Conservation (phyloP, 2,797 vertebrate genomes). For the Aplochiton taeniatus region DNA sequence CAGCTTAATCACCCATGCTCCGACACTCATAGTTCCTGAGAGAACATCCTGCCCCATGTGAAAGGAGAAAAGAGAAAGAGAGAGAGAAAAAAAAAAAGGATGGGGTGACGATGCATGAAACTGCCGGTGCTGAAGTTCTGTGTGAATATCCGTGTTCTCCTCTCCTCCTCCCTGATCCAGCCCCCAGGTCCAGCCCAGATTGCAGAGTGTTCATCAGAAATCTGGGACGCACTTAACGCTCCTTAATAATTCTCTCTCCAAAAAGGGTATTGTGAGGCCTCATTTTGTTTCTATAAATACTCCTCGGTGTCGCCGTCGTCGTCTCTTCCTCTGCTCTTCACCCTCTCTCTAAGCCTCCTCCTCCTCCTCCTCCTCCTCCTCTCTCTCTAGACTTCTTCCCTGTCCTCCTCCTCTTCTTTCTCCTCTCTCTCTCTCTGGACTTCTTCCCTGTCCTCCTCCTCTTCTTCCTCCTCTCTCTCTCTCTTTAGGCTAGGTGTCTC, state of each 20-base stretch:
- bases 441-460: too few species aligned
- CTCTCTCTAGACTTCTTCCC: too few species aligned
- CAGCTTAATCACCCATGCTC: too few species aligned
- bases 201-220: constrained; percentile 78
- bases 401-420: neutral
- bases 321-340: too few species aligned
- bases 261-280: constrained; percentile 83
- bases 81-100: too few species aligned
- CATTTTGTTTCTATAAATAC: constrained; percentile 85
- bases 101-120: constrained; percentile 62
- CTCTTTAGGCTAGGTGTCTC: constrained; percentile 73
- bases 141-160: constrained; percentile 71
- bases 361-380: too few species aligned
- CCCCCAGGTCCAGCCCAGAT: constrained; percentile 53
- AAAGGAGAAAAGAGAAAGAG: too few species aligned
- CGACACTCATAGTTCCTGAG: neutral
- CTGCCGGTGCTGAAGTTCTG: constrained; percentile 47
- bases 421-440: neutral
- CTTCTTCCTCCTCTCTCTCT: constrained; percentile 74
- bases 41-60: constrained; percentile 39
- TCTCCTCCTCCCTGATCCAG: constrained; percentile 58
- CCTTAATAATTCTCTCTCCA: constrained; percentile 83
- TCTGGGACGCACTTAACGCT: constrained; percentile 79
- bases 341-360: neutral
- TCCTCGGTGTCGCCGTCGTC: constrained; percentile 50